A percentile compares a stretch with the other conserved stretches of the same genome.
phyloP scores from a whole-genome alignment of 1,140 invertebrate genomes.

The Bombus superbus region DNA sequence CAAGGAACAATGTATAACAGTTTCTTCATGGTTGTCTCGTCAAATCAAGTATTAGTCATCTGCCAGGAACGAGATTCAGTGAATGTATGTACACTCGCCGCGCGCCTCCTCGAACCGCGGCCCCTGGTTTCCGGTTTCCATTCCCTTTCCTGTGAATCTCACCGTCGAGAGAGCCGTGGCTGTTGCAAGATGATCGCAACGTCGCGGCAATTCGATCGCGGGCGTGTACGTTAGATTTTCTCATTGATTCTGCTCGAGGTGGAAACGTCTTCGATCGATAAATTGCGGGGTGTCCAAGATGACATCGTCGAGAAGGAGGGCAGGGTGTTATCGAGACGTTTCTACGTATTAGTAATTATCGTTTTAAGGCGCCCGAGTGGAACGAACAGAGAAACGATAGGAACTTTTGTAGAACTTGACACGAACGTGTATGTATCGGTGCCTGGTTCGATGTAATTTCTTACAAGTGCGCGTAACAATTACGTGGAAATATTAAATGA shows the following conservation, averaged over 20 bases:
- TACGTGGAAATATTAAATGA: not conserved
- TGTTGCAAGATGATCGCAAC: conserved; percentile 47
- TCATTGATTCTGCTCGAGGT: not conserved
- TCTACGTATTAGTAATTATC: too few species aligned
- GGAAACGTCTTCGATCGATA: conserved; percentile 32
- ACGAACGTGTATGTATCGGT: too few species aligned
- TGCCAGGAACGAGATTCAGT: conserved; percentile 68
- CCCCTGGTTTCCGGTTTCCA: conserved; percentile 50
- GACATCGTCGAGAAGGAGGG: not conserved
- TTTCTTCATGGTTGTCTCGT: conserved; percentile 78
- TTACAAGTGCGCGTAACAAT: not conserved
- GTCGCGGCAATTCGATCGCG: not conserved
- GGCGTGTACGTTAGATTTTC: not conserved
- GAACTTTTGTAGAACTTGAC: too few species aligned
- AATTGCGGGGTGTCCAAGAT: not conserved
- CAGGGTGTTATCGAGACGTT: not conserved
- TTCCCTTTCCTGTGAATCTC: conserved; percentile 56
- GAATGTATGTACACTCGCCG: conserved; percentile 5
- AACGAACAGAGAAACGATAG: too few species aligned
- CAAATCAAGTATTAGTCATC: conserved; percentile 80
- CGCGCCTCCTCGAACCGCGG: conserved; percentile 21
- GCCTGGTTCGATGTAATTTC: not conserved
- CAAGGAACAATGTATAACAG: conserved; percentile 80
- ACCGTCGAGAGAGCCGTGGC: not conserved
- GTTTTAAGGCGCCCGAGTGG: too few species aligned